These are phyloP conservation scores for Oriolus oriolus DNA, from an alignment of 2,113 vertebrate genomes.

Conservation along the genomic window DNA sequence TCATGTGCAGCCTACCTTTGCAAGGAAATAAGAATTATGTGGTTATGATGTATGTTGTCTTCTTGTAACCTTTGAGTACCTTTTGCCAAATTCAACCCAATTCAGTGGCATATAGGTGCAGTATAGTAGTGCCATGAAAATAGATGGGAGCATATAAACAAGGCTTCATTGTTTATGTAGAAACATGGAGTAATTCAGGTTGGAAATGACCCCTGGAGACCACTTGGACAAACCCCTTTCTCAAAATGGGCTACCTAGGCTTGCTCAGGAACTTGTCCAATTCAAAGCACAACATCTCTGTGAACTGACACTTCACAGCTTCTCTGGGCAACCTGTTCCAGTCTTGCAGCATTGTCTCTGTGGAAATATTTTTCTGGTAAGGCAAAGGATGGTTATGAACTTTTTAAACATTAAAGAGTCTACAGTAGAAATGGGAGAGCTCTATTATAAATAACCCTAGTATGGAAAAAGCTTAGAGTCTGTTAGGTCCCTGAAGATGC, in stretches of 20 bases:
- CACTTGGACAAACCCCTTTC: neutral
- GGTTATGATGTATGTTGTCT: neutral
- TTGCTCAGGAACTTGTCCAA: neutral
- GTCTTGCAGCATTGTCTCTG: neutral
- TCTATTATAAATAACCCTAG: neutral
- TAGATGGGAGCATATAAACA: rapidly evolving
- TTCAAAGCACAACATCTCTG: neutral
- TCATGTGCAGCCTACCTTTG: neutral
- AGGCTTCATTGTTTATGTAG: neutral
- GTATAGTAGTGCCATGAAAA: neutral
- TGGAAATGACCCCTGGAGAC: neutral
- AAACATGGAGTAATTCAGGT: neutral
- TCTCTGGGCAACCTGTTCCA: neutral
- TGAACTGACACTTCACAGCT: neutral
- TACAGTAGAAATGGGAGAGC: neutral
- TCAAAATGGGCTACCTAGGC: neutral
- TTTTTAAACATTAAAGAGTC: neutral
- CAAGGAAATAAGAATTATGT: neutral
- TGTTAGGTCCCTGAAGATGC: neutral
- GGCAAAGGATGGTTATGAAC: neutral
- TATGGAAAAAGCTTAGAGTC: neutral
- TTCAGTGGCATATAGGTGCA: neutral
- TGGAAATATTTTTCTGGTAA: neutral
- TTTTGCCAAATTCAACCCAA: neutral
- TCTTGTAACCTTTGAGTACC: neutral